Base-by-base conservation (phyloP, 1,140 invertebrate genomes). In the Heliconius himera region DNA sequence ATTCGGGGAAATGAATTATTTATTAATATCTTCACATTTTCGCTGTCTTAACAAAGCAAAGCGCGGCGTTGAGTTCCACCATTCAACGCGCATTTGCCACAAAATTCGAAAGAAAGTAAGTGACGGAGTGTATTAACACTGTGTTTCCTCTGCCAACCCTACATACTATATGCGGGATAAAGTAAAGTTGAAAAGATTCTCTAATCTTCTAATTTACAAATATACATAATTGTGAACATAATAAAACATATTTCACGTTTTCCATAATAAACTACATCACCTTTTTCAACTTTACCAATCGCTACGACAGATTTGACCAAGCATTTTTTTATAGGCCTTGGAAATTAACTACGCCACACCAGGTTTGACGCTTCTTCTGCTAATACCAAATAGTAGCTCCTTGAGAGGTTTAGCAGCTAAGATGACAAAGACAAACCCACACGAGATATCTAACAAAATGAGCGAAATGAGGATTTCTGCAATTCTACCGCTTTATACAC, bases 301-400 rank as follows among this genome's bases (percentile, higher is more conserved):
- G n/a, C 20, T 56, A 2, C 3, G 54, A 9, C 22, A 22, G 9
- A 26, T 26, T 60, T 26, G n/a, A 60, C 54, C 8, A 13, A 46
- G 0, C 13, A 11, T 74, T 82, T 79, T 13, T 36, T 85, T 85
- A 83, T 80, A 94, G 93, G 93, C 91, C 11, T 73, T 94, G 71
- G 90, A 94, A 81, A 91, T 94, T 54, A 86, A 75, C 11, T 94
- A 93, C 80, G 82, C 87, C 1, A 88, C 87, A 38, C 87, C 87
- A 8, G 90, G 85, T 1, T 80, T 94, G 5, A 89, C 84, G 8
- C 77, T 93, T 5, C 56, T 93, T 26, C 73, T 93, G 72, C 16
- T 93, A 54, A 74, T 92, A 8, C 91, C 91, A 6, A 85, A 85
- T 16, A 83, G 80, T 1, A 73, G 74, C 0, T 86, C 88, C 2